These are phyloP conservation scores for Dasypolia templi DNA, from an alignment of 2,888 invertebrate species.

Conservation along the genomic window DNA sequence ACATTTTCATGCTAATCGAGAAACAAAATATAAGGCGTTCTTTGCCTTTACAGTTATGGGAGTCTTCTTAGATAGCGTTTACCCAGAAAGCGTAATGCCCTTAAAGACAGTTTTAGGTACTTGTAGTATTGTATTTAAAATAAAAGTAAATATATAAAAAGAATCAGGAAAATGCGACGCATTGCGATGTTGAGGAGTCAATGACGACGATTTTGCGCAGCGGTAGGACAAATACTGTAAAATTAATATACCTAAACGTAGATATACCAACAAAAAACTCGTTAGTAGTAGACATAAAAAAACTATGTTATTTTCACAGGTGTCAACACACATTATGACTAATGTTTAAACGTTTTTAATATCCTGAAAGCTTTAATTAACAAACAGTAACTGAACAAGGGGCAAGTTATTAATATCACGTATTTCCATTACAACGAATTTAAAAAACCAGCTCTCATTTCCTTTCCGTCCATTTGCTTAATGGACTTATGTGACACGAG, in stretches of 20 bases:
- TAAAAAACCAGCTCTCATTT: slow-evolving; percentile 88
- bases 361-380: slow-evolving; percentile 75
- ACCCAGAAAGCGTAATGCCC: slow-evolving; percentile 5
- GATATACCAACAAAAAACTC: neutral
- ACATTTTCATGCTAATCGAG: slow-evolving; percentile 54
- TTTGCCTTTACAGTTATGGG: slow-evolving; percentile 16
- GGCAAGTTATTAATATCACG: slow-evolving; percentile 82
- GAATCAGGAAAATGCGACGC: slow-evolving; percentile 3
- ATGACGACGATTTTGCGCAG: neutral
- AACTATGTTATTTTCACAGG: slow-evolving; percentile 9
- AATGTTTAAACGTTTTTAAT: slow-evolving; percentile 67
- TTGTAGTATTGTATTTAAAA: neutral
- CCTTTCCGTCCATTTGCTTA: slow-evolving; percentile 88
- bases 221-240: neutral
- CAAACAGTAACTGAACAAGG: slow-evolving; percentile 76
- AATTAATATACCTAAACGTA: neutral
- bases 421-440: slow-evolving; percentile 87
- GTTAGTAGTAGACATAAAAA: slow-evolving; percentile 5
- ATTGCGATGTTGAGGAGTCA: slow-evolving; percentile 14
- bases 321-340: slow-evolving; percentile 55
- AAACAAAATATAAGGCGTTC: slow-evolving; percentile 33
- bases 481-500: slow-evolving; percentile 88
- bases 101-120: neutral
- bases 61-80: slow-evolving; percentile 5
- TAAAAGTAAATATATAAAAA: neutral